These are phyloP conservation scores for Noctua janthe DNA, from an alignment of 2,888 invertebrate species.

Conservation along the genomic window DNA sequence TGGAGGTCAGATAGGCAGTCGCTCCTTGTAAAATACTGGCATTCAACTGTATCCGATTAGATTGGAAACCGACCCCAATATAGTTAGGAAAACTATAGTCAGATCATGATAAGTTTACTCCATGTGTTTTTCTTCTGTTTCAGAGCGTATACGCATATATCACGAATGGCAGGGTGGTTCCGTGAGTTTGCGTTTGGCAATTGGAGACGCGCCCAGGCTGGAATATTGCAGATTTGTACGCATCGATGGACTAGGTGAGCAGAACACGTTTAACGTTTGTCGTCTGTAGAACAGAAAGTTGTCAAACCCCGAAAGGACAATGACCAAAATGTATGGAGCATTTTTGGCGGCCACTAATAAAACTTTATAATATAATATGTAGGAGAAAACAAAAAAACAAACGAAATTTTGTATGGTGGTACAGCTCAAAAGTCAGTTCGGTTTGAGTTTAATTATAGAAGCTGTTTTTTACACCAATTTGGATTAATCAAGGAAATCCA, in stretches of 20 bases:
- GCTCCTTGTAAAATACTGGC: background rate
- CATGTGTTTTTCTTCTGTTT: conserved; percentile 1
- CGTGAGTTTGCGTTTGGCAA: conserved; percentile 66
- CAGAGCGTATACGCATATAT: conserved; percentile 24
- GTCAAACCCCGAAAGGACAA: background rate
- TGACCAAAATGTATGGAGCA: background rate
- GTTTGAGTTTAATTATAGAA: background rate
- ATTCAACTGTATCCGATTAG: background rate
- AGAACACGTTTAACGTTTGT: background rate
- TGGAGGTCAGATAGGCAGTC: too few relatives aligned
- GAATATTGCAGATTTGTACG: conserved; percentile 86
- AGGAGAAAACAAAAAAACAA: background rate
- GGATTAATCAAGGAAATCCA: background rate
- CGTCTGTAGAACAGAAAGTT: background rate
- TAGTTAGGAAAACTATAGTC: background rate
- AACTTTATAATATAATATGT: background rate
- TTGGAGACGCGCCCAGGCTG: conserved; percentile 66
- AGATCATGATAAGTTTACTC: background rate
- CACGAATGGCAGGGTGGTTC: conserved; percentile 27
- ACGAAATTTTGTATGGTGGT: background rate
- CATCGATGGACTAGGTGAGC: conserved; percentile 81
- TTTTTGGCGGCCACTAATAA: background rate
- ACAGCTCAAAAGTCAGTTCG: background rate
- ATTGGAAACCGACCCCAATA: background rate
- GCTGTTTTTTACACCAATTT: background rate